Evolutionary conservation across 2,888 invertebrate species (phyloP).

Genomic region (Geophilus truncorum): DNA sequence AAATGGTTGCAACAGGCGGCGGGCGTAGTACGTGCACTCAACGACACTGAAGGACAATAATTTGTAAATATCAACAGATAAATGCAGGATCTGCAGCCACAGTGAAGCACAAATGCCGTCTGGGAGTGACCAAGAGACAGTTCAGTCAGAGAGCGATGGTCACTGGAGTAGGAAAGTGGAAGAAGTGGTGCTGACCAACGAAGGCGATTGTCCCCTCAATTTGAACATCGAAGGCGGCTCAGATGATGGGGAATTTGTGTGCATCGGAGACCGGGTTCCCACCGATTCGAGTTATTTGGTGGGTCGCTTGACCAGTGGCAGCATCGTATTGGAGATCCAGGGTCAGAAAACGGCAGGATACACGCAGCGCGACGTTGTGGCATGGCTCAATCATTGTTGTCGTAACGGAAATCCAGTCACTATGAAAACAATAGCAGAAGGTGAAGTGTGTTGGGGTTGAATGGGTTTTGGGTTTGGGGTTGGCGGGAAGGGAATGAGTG

Average conservation of each 20-base stretch:
- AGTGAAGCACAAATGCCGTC: background rate
- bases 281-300: slow-evolving; percentile 37
- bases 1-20: no score
- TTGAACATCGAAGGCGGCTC: slow-evolving; percentile 53
- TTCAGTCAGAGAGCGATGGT: background rate
- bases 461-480: no score
- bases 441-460: no score
- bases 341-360: slow-evolving; percentile 57
- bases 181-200: slow-evolving; percentile 50
- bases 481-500: no score
- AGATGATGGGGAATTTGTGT: slow-evolving; percentile 51
- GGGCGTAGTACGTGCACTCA: no score
- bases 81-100: no score
- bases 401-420: slow-evolving; percentile 54
- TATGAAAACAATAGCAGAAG: slow-evolving; percentile 53
- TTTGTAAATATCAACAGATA: no score
- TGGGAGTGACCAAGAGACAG: background rate
- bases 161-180: slow-evolving; percentile 38
- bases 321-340: slow-evolving; percentile 54
- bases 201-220: slow-evolving; percentile 48
- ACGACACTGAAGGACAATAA: no score
- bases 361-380: slow-evolving; percentile 54
- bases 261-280: slow-evolving; percentile 43
- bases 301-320: slow-evolving; percentile 42
- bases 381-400: slow-evolving; percentile 55